Base-by-base conservation (phyloP, 1,140 invertebrate genomes). In the Drosophila truncata region DNA sequence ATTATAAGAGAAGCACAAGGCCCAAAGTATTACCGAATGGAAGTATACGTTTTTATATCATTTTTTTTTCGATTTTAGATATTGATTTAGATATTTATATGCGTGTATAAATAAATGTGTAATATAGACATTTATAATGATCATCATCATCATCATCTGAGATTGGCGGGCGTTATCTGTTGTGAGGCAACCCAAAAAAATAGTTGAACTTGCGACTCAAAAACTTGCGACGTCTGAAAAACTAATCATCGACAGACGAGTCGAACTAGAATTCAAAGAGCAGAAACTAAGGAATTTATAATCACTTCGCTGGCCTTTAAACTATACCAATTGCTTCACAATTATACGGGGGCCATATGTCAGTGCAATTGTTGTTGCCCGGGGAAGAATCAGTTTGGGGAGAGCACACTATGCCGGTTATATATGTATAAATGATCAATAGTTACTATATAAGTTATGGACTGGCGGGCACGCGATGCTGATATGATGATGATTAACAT, bases 261-360 rank as follows among this genome's bases (percentile, higher is more conserved):
- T 25, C 20, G 20, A 29, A 25, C n/a, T 35, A 20, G 35, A 33
- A 54, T 29, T 37, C 27, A 33, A 65, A 57, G 31, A 65, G 25
- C 20, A 33, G 25, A 69, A 49, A 66, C 62, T 52, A n/a, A 50
- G 37, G 42, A 73, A 86, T 79, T 86, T 76, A 33, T 70, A 67
- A 79, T 86, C 59, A 73, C 65, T 70, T 82, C 63, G 83, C 57
- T 83, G 84, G 44, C 84, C 52, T 57, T 80, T 87, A 84, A 87
- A 88, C 83, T 80, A 47, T 42, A 46, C 46, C 67, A 88, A 88
- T 88, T 83, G 72, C 57, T 55, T 9, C 25, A 33, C 50, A 57
- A 46, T 49, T 65, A 66, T 65, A 46, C 42, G 60, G 25, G 33
- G n/a, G 25, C 42, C 42, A 39, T 29, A 31, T 31, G 42, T n/a